Evolutionary conservation across 1,140 invertebrate genomes (phyloP), one percentile per base, ranked within the genome.

Genomic region (Lamellibrachia luymesi): DNA sequence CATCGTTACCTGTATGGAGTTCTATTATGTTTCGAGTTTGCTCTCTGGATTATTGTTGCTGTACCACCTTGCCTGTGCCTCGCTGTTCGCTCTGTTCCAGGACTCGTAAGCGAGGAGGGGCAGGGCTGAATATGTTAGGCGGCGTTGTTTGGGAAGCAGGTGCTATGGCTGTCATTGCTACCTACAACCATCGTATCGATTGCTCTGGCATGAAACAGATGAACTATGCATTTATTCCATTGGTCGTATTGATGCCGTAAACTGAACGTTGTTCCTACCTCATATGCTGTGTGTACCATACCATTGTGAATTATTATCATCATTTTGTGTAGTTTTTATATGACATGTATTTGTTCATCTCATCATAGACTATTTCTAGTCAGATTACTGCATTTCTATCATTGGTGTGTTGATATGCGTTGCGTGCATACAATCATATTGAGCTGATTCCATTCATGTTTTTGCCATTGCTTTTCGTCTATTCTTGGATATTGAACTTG

Each of bases 191-290:
- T 80, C 64, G 17, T 80, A 80, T 80, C 64, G 17, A 22, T 80
- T 80, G 64, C 13, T 80, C 64, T 80, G 64, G 64, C 64, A 80
- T 80, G 64, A 22, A 80, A 80, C 64, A 80, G 13, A 80, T 22
- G 64, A 80, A 80, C 64, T 80, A 80, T 80, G 64, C 64, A 80
- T 80, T 80, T 80, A 80, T 80, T 80, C 64, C 64, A 80, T 17
- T 80, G 64, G 64, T 80, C 64, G 25, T 80, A 7, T 56, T 80
- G 64, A 80, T 80, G 64, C 17, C 64, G 7, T 22, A 22, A 80
- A 80, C 38, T 38, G 38, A 38, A 38, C 38, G 38, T 80, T 80
- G 64, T 80, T 80, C 64, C 64, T 80, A 80, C 64, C 4, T 80
- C 13, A 4, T 80, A 22, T 22, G 25, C 2, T 80, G 64, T 80